phyloP scores from a whole-genome alignment of 2,113 vertebrate species.

The Taxidea taxus region DNA sequence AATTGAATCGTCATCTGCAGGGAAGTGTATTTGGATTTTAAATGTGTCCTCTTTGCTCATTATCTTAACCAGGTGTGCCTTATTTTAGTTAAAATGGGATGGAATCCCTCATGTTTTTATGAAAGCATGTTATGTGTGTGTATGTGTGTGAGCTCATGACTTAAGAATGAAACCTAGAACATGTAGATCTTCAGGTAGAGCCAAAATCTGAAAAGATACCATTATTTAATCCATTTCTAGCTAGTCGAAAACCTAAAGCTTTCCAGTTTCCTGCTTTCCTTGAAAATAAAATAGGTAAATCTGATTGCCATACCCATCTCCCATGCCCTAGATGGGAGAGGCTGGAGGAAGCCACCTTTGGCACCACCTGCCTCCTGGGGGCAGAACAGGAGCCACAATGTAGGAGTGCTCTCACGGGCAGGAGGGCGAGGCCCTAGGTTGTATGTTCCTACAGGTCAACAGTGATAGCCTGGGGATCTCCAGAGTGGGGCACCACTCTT shows the following conservation, averaged over 20 bases:
- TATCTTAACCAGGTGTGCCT: slow-evolving; percentile 22
- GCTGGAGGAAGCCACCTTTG: not conserved
- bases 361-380: not conserved
- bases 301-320: not conserved
- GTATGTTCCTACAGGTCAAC: not conserved
- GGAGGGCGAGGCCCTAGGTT: not conserved
- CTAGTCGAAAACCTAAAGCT: not conserved
- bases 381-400: not conserved
- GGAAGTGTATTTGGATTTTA: slow-evolving; percentile 58
- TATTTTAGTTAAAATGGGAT: slow-evolving; percentile 33
- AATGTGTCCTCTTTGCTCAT: slow-evolving; percentile 45
- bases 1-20: slow-evolving; percentile 28
- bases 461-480: too few relatives aligned
- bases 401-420: fast-evolving
- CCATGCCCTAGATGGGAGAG: not conserved
- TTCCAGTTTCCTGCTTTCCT: not conserved
- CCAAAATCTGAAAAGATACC: not conserved
- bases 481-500: not conserved
- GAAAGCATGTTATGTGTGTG: not conserved
- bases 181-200: not conserved
- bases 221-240: not conserved
- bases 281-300: not conserved
- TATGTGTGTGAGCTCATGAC: not conserved
- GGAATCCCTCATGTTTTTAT: not conserved
- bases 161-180: slow-evolving; percentile 35